A percentile compares a stretch with the other conserved stretches of the same genome.
phyloP scores from a whole-genome alignment of 2,797 vertebrate genomes.

The Phaenicophaeus curvirostris region DNA sequence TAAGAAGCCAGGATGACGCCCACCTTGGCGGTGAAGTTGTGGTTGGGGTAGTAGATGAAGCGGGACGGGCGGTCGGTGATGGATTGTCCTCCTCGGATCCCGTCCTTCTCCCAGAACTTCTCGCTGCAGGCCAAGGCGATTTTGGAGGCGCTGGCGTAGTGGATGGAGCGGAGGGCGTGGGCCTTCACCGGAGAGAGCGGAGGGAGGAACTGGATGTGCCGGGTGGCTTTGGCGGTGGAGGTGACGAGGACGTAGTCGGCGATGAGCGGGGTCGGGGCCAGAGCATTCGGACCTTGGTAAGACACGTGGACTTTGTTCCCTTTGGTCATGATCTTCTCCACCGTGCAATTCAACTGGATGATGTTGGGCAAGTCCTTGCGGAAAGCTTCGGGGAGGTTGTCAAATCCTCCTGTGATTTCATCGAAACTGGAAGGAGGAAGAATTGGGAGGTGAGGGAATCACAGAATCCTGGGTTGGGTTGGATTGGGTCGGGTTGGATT shows the following conservation, averaged over 20 bases:
- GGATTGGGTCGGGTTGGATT: too few species aligned
- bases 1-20: conserved; percentile 68
- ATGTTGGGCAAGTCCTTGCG: conserved; percentile 67
- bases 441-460: background rate
- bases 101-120: conserved; percentile 69
- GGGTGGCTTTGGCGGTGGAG: conserved; percentile 44
- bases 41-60: conserved; percentile 68
- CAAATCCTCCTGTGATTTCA: conserved; percentile 84
- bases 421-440: conserved; percentile 76
- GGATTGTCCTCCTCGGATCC: conserved; percentile 51
- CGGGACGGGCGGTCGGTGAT: conserved; percentile 61
- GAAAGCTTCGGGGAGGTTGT: conserved; percentile 80
- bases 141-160: conserved; percentile 47
- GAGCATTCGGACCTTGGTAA: background rate
- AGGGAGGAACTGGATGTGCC: conserved; percentile 54
- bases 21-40: conserved; percentile 25
- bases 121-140: conserved; percentile 33
- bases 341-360: conserved; percentile 76
- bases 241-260: conserved; percentile 54
- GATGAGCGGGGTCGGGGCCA: fast-evolving
- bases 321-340: conserved; percentile 68
- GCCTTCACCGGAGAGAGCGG: background rate
- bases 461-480: too few species aligned
- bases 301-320: background rate
- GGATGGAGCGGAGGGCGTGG: conserved; percentile 37